phyloP scores from a whole-genome alignment of 2,113 vertebrate genomes.

The zebrafish (Danio rerio) region GRCz12tu NC_133198.1:30998001-30998500 shows the following conservation, averaged over 20 bases:
- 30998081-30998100: background rate
- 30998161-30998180: conserved; percentile 83
- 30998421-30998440: too few species aligned
- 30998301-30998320: background rate
- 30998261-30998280: background rate
- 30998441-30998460: background rate
- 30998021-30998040: conserved; percentile 12
- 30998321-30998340: background rate
- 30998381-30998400: too few species aligned
- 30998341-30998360: background rate
- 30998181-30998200: conserved; percentile 82
- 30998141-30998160: conserved; percentile 86
- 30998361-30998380: background rate
- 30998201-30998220: conserved; percentile 88
- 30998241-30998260: background rate
- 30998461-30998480: background rate
- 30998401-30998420: too few species aligned
- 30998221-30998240: conserved; percentile 75
- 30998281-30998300: background rate
- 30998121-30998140: conserved; percentile 62
- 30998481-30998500: background rate
- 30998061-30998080: background rate
- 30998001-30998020: background rate
- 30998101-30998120: conserved; percentile 9
- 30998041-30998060: background rate